Percentiles rank a stretch among this genome's conserved stretches.
These are phyloP conservation scores for Piaya cayana DNA, from an alignment of 2,113 vertebrate genomes.

Conservation along the genomic window DNA sequence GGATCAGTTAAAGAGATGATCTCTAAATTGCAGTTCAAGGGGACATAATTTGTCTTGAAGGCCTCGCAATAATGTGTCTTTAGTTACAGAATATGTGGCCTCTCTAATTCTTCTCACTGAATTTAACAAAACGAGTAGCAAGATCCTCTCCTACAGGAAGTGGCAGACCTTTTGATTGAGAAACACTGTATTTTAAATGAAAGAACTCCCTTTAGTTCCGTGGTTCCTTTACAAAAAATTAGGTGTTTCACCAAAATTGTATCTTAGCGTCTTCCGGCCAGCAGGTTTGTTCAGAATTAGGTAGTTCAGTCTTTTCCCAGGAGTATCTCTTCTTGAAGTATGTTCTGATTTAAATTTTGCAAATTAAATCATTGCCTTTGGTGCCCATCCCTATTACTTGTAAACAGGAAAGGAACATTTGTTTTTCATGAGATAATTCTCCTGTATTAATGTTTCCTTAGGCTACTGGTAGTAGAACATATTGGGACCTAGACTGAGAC, in stretches of 20 bases:
- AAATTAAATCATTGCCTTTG: not conserved
- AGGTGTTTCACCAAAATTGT: not conserved
- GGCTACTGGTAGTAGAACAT: not conserved
- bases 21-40: not conserved
- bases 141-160: not conserved
- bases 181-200: not conserved
- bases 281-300: not conserved
- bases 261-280: not conserved
- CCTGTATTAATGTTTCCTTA: not conserved
- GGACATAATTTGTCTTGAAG: not conserved
- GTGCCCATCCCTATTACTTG: not conserved
- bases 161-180: not conserved
- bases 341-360: conserved; percentile 8
- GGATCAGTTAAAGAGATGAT: not conserved
- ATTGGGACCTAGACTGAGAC: not conserved
- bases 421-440: not conserved
- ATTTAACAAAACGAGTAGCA: not conserved
- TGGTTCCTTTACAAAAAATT: not conserved
- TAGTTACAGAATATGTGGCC: not conserved
- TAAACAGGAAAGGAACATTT: not conserved
- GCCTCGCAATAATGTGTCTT: not conserved
- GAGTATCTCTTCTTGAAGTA: not conserved
- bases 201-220: not conserved
- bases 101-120: not conserved
- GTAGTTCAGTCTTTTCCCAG: not conserved